Evolutionary conservation across 64 coral and sea anemone genomes (phyloP), one percentile per base, ranked within the genome.

Genomic region (Pocillopora damicornis): DNA sequence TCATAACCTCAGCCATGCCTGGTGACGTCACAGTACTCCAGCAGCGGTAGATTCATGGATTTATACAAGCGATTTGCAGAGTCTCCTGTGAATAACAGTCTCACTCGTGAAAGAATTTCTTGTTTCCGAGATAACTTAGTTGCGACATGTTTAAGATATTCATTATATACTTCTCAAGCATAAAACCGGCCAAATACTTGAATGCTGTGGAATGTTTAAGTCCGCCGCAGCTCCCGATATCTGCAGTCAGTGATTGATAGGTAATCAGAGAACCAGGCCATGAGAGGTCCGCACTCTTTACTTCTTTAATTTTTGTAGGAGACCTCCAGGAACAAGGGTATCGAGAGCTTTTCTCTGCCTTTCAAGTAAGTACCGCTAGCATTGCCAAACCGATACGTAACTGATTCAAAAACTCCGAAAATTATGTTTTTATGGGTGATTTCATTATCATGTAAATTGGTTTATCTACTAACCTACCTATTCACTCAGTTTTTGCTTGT

Each of bases 1-100:
- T 76, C 74, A 37, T 37, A 14, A 76, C 74, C 35, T 15, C 74
- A 76, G 74, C 35, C 74, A 14, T 76, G 74, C 74, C 35, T 37
- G 35, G 74, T 17, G 74, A 76, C 73, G 14, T 75, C 73, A 75
- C 73, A 75, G 26, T 75, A 76, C 74, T 76, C 35, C n/a, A 75
- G 73, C 11, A 37, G 74, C 74, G 35, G 74, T 37, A 38, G 37
- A 15, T 15, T 36, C 35, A 76, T 42, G 26, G 74, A 35, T 38
- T 76, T 76, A 76, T 38, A 76, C 4, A 76, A n/a, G 30, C 18
- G 35, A 76, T 76, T 76, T 8, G 35, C 74, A 38, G 74, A 76
- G 15, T 42, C 35, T 37, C 10, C 37, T 76, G 74, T 76, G 37
- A 76, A 76, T 76, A 38, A 34, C 30, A 11, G 74, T 76, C 74